Percentiles rank a stretch among this genome's conserved stretches.
phyloP scores from a whole-genome alignment of 2,113 vertebrate genomes.

The Solenodon paradoxus region DNA sequence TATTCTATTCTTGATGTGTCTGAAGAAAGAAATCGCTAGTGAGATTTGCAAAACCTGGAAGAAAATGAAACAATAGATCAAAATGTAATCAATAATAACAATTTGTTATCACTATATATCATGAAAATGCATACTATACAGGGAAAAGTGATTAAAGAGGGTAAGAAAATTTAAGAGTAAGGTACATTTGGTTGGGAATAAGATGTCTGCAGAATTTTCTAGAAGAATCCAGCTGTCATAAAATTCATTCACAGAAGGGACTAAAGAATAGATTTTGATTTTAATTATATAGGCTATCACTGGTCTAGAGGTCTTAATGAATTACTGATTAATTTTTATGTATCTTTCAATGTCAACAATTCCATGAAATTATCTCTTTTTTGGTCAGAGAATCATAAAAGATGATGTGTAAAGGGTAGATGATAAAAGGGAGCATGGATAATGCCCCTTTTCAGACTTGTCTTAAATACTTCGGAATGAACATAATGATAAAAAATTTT shows the following conservation, averaged over 20 bases:
- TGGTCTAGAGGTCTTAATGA: not conserved
- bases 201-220: not conserved
- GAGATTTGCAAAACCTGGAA: slow-evolving; percentile 67
- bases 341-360: not conserved
- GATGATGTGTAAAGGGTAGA: not conserved
- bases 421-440: not conserved
- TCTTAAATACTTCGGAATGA: not conserved
- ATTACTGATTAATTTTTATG: not conserved
- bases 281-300: not conserved
- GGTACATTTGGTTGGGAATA: not conserved
- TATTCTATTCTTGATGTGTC: slow-evolving; percentile 52
- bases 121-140: not conserved
- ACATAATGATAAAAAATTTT: not conserved
- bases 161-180: not conserved
- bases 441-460: not conserved
- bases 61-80: slow-evolving; percentile 25
- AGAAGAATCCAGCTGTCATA: not conserved
- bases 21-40: slow-evolving; percentile 23
- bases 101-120: not conserved
- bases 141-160: not conserved
- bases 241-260: not conserved
- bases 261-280: not conserved
- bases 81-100: not conserved
- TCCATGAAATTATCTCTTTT: not conserved
- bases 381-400: not conserved